Base-by-base conservation (phyloP, 2,113 vertebrate genomes). In the Oostethus manadensis region DNA sequence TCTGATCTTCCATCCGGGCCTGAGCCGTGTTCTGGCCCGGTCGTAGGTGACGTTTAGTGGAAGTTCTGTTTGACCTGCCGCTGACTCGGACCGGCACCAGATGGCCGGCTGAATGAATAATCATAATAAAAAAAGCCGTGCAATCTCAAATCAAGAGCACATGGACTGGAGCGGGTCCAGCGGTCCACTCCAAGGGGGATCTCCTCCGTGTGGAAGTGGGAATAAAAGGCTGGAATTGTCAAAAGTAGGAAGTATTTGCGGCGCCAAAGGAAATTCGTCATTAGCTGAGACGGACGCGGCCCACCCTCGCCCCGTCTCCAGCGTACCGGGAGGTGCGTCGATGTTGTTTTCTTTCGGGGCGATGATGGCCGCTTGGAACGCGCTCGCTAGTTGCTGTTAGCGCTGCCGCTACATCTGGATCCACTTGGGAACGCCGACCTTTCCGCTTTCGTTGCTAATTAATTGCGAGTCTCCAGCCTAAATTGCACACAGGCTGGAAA, bases 21-120 rank as follows among this genome's bases (percentile, higher is more conserved):
- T 7, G 1, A 33, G 29, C 29, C 1, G 29, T 33, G 29, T 33
- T 33, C 29, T 8, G 29, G 29, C 29, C 29, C 29, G 29, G 29
- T 7, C 56, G 61, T 59, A 60, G 58, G 69, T 70, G 66, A 77
- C 33, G 71, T 76, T 74, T 68, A 79, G 71, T 74, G 64, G 73
- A 83, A 80, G 74, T 71, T 58, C 61, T 70, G 71, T 84, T 84
- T 81, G 80, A 84, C 76, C 81, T 45, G 26, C 15, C 51, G 62
- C 61, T 81, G 84, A 82, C 79, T 80, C 46, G 68, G 67, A n/a
- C 70, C 72, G 49, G 62, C 65, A 77, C 71, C 80, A 76, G 76
- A 82, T 86, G 81, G 79, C 63, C 72, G 66, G 62, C 47, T 70
- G 53, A 79, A 81, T 76, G 60, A 68, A 72, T 76, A 64, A 68